Conservation (phyloP, 2,797 vertebrate species). For the Alcedo quadribrachys region DNA sequence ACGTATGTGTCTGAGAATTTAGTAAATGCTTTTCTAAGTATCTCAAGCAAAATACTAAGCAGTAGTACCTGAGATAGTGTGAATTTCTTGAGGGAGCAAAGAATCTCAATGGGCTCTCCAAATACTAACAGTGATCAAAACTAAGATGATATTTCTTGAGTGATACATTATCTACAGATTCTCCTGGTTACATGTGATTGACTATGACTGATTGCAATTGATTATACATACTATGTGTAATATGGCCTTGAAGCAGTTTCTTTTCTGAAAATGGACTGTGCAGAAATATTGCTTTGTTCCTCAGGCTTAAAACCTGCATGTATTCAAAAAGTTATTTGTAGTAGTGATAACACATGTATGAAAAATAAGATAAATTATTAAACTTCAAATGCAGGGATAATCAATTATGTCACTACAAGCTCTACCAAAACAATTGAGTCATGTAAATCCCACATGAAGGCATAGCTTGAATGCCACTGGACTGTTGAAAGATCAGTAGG, state of each 20-base stretch:
- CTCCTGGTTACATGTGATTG: not conserved
- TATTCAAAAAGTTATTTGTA: not conserved
- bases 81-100: not conserved
- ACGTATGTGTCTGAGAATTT: constrained; percentile 31
- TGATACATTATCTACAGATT: not conserved
- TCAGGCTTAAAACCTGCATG: not conserved
- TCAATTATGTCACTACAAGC: not conserved
- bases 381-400: not conserved
- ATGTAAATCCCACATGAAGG: not conserved
- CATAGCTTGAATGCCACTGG: constrained; percentile 10
- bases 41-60: not conserved
- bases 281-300: not conserved
- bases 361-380: not conserved
- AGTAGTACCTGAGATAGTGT: not conserved
- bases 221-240: not conserved
- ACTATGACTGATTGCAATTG: not conserved
- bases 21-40: not conserved
- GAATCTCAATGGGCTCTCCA: not conserved
- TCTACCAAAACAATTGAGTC: not conserved
- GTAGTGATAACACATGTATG: not conserved
- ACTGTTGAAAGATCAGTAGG: not conserved
- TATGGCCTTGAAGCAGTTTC: not conserved
- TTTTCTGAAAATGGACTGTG: not conserved
- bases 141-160: not conserved
- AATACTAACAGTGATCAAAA: not conserved